phyloP scores from a whole-genome alignment of 2,797 vertebrate genomes.

The Erpetoichthys calabaricus region DNA sequence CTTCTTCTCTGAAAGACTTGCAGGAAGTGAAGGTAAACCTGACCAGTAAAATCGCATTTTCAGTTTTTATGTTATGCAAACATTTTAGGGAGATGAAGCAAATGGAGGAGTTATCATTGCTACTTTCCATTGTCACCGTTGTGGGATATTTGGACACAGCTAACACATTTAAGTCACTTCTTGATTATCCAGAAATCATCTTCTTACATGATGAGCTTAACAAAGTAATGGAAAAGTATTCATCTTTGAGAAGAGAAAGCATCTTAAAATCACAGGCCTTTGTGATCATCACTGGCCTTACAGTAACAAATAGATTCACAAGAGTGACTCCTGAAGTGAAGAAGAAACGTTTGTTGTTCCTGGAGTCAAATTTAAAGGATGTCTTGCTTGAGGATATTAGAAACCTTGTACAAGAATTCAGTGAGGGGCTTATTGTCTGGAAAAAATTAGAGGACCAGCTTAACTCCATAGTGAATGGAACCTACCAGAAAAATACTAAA shows the following conservation, averaged over 20 bases:
- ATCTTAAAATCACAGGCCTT: background rate
- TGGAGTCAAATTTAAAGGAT: background rate
- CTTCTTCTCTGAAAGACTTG: background rate
- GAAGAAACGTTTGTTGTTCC: background rate
- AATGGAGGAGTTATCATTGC: background rate
- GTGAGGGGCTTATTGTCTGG: background rate
- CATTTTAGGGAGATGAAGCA: slow-evolving; percentile 1
- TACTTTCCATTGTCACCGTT: background rate
- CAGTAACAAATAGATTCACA: background rate
- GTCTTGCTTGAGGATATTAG: background rate
- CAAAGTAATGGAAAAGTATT: background rate
- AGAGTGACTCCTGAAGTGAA: background rate
- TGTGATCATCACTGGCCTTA: background rate
- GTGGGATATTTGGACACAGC: background rate
- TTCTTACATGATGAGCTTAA: slow-evolving; percentile 1
- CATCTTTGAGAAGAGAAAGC: background rate
- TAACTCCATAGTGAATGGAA: no score
- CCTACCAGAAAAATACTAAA: no score
- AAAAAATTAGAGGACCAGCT: background rate
- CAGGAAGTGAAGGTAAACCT: slow-evolving; percentile 1
- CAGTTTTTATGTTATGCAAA: background rate
- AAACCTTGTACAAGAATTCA: background rate
- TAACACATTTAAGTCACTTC: background rate
- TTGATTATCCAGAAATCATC: background rate
- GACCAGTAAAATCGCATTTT: background rate